These are phyloP conservation scores for Xiphophorus birchmanni DNA, from an alignment of 2,797 vertebrate genomes.

Conservation along the genomic window DNA sequence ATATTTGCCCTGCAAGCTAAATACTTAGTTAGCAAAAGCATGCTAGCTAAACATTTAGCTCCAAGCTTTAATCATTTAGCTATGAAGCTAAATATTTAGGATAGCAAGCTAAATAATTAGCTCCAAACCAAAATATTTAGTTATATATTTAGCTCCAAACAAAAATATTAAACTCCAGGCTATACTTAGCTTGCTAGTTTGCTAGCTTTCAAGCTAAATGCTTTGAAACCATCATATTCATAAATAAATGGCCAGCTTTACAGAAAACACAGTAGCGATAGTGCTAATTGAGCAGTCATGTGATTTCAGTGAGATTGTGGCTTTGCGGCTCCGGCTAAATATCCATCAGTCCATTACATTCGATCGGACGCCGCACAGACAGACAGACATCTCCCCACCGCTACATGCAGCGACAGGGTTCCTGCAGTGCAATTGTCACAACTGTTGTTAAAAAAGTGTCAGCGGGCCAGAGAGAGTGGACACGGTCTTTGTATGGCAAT, in stretches of 20 bases:
- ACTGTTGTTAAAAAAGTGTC: conserved; percentile 23
- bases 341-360: neutral
- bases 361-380: neutral
- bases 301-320: neutral
- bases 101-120: neutral
- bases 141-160: neutral
- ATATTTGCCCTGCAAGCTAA: too few relatives aligned
- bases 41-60: neutral
- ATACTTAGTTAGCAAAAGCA: too few relatives aligned
- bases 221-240: neutral
- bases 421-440: conserved; percentile 11
- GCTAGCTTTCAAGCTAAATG: too few relatives aligned
- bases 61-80: neutral
- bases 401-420: conserved; percentile 13
- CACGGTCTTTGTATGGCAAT: conserved; percentile 8
- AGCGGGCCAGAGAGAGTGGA: conserved; percentile 17
- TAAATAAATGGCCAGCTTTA: neutral
- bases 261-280: neutral
- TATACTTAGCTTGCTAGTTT: neutral
- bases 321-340: neutral
- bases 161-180: neutral
- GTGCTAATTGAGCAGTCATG: neutral
- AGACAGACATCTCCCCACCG: conserved; percentile 8
- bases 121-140: neutral
- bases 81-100: neutral